Conservation (phyloP, 1,140 invertebrate genomes). For the Globodera rostochiensis region DNA sequence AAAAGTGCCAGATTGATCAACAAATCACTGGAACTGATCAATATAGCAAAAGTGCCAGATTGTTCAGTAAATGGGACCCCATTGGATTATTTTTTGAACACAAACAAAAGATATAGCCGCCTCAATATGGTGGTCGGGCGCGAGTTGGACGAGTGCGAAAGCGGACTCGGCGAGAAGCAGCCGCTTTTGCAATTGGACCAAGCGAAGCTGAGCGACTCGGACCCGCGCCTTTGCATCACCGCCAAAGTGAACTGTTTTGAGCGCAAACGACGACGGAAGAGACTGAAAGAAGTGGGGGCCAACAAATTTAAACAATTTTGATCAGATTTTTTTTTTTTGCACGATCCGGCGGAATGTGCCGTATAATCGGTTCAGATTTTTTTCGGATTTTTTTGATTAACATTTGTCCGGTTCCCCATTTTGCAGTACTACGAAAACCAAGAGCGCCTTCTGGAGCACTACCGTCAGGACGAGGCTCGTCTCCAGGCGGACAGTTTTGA, state of each 20-base stretch:
- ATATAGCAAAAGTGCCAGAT: too few relatives aligned
- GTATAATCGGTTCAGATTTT: too few relatives aligned
- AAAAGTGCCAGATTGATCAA: too few relatives aligned
- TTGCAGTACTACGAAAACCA: conserved; percentile 48
- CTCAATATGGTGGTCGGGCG: not conserved
- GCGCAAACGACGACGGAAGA: conserved; percentile 6
- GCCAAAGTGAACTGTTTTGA: conserved; percentile 14
- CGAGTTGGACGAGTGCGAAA: conserved; percentile 1
- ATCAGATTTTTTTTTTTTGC: not conserved
- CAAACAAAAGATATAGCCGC: too few relatives aligned
- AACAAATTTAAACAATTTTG: not conserved
- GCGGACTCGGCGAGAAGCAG: not conserved
- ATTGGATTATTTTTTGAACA: too few relatives aligned
- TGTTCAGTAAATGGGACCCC: too few relatives aligned
- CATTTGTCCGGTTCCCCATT: not conserved
- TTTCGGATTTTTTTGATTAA: not conserved
- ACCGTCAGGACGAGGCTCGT: conserved; percentile 35
- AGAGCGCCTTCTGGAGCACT: conserved; percentile 36
- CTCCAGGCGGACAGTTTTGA: conserved; percentile 28
- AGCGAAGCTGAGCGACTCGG: not conserved
- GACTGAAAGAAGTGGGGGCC: conserved; percentile 9
- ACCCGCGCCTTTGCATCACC: conserved; percentile 4
- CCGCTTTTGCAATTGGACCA: not conserved
- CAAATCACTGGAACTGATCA: too few relatives aligned
- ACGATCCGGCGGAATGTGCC: too few relatives aligned